Evolutionary conservation across 1,140 invertebrate genomes (phyloP), one percentile per base, ranked within the genome.

Genomic region (Eubasilissa regina): DNA sequence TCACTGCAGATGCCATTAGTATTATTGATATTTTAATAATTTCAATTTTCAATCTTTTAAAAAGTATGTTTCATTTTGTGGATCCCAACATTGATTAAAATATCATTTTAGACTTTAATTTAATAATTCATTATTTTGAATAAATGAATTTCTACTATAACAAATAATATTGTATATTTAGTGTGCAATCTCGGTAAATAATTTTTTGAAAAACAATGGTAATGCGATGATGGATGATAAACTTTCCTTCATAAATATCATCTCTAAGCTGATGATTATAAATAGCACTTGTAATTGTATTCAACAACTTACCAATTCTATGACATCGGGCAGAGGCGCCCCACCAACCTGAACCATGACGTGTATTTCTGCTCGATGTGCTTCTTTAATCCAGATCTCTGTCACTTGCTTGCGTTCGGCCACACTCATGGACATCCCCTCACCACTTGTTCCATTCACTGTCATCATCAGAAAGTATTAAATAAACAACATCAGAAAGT

Each of bases 271-370:
- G n/a, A n/a, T n/a, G n/a, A n/a, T n/a, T n/a, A 35, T 55, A 25
- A 3, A 62, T 13, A 62, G 17, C 58, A 68, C 17, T 68, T 68
- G 4, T 51, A 17, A 73, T n/a, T n/a, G n/a, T 74, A n/a, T 48
- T 48, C 12, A 72, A 68, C 7, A 60, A 43, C 88, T 89, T 90
- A 95, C 94, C 85, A 96, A 87, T 83, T 94, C 91, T 53, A 93
- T 80, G 6, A 94, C 93, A 84, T 96, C 94, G 62, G 91, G 90
- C 7, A 96, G 83, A 13, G 92, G 89, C 1, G 92, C 91, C 0
- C 95, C 94, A 21, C 95, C 95, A 70, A 96, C 88, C 91, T 96
- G 95, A 45, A 95, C 89, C 90, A 96, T 94, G 9, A 96, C 86
- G 70, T 93, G 91, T 64, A 93, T 89, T 11, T 91, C 89, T 0